Evolutionary conservation across 2,113 vertebrate genomes (phyloP).

Genomic region (Mesitornis unicolor): DNA sequence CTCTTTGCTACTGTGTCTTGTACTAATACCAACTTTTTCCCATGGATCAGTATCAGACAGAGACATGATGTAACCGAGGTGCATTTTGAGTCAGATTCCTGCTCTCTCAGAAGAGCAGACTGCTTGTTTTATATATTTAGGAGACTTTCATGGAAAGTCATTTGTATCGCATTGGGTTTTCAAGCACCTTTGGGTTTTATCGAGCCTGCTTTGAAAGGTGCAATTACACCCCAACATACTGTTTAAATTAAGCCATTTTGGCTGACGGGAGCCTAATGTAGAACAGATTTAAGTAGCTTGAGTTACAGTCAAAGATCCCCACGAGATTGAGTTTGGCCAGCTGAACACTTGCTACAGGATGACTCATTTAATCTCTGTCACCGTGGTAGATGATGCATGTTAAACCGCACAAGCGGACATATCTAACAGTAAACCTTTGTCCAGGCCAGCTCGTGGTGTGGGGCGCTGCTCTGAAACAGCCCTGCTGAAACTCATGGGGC

Average conservation of each 20-base stretch:
- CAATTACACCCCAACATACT: background rate
- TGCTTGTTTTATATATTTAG: background rate
- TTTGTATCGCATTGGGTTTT: background rate
- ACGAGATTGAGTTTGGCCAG: background rate
- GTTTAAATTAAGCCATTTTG: background rate
- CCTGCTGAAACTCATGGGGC: background rate
- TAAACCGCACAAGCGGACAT: background rate
- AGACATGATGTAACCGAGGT: conserved; percentile 17
- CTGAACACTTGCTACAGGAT: background rate
- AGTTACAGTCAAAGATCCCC: conserved; percentile 9
- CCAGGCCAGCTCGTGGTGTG: background rate
- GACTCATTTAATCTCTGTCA: conserved; percentile 38
- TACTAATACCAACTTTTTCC: conserved; percentile 33
- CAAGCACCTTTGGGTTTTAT: background rate
- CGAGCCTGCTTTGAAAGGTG: background rate
- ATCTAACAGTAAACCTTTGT: conserved; percentile 15
- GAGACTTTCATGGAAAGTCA: background rate
- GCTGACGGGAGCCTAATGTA: background rate
- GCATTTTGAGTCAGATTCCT: background rate
- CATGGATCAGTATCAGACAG: conserved; percentile 26
- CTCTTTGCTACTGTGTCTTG: background rate
- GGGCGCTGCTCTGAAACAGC: background rate
- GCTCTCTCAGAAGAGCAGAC: background rate
- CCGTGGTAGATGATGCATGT: background rate
- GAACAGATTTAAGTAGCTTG: conserved; percentile 21